Percentiles rank a stretch among this genome's conserved stretches.
Conservation (phyloP, 1,140 invertebrate species). For the Cyrtorhinus lividipennis region DNA sequence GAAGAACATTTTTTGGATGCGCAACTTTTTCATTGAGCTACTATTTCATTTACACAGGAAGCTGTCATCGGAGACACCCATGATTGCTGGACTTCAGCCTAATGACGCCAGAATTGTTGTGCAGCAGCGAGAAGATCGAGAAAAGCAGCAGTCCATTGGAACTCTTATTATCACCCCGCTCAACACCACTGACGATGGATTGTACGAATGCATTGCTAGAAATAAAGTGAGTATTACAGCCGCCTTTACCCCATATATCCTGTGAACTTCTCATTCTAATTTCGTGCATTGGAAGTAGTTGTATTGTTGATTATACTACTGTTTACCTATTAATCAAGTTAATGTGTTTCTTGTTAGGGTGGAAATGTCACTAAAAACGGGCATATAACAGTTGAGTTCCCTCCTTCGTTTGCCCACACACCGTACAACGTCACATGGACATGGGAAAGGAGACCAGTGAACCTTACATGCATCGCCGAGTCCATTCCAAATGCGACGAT, state of each 20-base stretch:
- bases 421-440: constrained; percentile 60
- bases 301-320: too few relatives aligned
- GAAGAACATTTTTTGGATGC: too few relatives aligned
- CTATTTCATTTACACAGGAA: too few relatives aligned
- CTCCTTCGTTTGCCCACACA: constrained; percentile 51
- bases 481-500: constrained; percentile 86
- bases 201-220: constrained; percentile 73
- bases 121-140: constrained; percentile 37
- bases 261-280: too few relatives aligned
- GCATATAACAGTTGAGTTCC: constrained; percentile 65
- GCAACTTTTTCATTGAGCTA: too few relatives aligned
- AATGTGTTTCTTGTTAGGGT: constrained; percentile 36
- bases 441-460: constrained; percentile 63
- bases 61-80: constrained; percentile 27
- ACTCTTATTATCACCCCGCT: constrained; percentile 45
- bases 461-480: constrained; percentile 75
- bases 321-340: too few relatives aligned
- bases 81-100: constrained; percentile 40
- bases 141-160: constrained; percentile 43
- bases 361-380: constrained; percentile 56
- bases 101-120: constrained; percentile 43
- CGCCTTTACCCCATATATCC: too few relatives aligned
- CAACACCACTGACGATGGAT: constrained; percentile 59
- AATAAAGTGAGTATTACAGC: constrained; percentile 39
- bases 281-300: too few relatives aligned